Base-by-base conservation (phyloP, 2,888 invertebrate genomes). In the Iselma pallidipennis region DNA sequence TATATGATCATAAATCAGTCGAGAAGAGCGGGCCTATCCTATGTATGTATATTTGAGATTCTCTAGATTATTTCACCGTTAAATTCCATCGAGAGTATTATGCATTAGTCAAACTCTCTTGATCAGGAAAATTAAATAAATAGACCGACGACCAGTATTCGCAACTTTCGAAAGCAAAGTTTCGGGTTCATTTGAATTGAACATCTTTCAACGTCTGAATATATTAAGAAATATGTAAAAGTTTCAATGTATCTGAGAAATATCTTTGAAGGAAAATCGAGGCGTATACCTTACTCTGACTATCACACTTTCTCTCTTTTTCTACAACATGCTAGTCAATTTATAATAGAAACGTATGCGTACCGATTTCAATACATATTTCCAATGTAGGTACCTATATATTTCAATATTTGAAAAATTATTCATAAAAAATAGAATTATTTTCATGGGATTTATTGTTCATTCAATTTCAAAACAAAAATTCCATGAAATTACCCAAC, bases 151-250 rank as follows among this genome's bases (percentile, higher is more conserved):
- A 29, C 16, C 9, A 23, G 31, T 57, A 50, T 31, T 48, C 9
- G 19, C 42, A 21, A 45, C 16, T 16, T 37, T 37, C 21, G 1
- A 45, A 12, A 45, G 45, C 19, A 21, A 49, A 55, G 52, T 10
- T 55, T 57, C 53, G 25, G 33, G 33, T 59, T 63, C 55, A 63
- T 59, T 63, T 63, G 59, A 59, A 63, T 59, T 52, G 59, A 58
- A 59, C 63, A 59, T 53, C 52, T 14, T 48, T 62, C 59, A 59
- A 52, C 42, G 51, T 63, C 59, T 55, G 59, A 59, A 63, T 63
- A 57, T 54, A 57, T 63, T 59, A 59, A 56, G 49, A 48, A 56
- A 56, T 50, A 49, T 50, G 37, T 42, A 29, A 61, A 61, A 61
- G 23, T 58, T 53, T 29, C 31, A 58, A 53, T 29, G 33, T 50